Conservation (phyloP, 2,113 vertebrate genomes). For the Gyps fulvus region DNA sequence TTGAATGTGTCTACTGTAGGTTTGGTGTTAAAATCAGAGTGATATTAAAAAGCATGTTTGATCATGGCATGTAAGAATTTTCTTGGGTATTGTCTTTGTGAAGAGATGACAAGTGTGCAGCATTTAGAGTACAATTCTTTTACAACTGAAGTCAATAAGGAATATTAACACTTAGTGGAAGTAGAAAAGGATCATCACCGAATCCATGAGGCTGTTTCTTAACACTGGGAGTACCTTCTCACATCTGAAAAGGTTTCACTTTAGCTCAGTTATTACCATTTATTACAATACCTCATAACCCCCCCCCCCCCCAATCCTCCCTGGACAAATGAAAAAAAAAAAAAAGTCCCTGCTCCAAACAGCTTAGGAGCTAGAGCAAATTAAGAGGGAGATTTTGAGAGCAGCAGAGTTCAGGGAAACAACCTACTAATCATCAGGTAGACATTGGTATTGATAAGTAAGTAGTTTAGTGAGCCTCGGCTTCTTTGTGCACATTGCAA, state of each 20-base stretch:
- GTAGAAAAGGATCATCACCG: background rate
- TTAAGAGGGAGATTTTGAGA: background rate
- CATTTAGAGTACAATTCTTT: background rate
- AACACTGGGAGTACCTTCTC: background rate
- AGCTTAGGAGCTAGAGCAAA: background rate
- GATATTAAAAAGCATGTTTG: background rate
- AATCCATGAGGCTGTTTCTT: background rate
- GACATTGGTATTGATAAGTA: too few species aligned
- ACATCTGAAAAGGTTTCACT: background rate
- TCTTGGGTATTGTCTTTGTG: background rate
- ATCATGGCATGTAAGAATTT: background rate
- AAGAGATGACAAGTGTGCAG: background rate
- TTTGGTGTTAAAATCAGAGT: background rate
- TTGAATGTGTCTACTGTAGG: background rate
- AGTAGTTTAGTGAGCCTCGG: background rate
- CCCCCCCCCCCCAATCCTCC: background rate
- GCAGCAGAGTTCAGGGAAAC: background rate
- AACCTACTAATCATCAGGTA: background rate
- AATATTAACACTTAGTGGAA: background rate
- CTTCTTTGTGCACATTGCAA: background rate
- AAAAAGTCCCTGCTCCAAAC: background rate
- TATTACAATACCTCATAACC: background rate
- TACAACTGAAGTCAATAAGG: background rate
- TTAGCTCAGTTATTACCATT: background rate
- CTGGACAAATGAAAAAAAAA: background rate